phyloP scores from a whole-genome alignment of 2,113 vertebrate species.

The Eulemur macaco region DNA sequence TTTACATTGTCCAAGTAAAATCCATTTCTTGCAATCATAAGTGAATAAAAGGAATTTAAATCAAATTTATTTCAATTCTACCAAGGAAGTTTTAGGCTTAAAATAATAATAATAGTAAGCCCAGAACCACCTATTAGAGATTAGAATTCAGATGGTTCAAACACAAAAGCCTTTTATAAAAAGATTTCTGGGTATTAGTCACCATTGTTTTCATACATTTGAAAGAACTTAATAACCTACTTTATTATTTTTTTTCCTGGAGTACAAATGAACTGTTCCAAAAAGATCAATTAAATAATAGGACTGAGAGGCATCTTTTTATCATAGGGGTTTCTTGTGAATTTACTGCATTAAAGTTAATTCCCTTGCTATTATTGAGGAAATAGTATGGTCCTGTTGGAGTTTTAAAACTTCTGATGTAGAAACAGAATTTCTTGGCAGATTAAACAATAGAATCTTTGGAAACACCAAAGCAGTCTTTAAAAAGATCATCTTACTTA shows the following conservation, averaged over 20 bases:
- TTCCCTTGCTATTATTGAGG: conserved; percentile 70
- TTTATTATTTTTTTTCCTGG: conserved; percentile 76
- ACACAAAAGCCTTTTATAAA: conserved; percentile 73
- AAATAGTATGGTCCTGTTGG: conserved; percentile 59
- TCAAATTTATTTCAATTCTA: conserved; percentile 72
- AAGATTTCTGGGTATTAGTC: conserved; percentile 76
- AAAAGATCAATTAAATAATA: conserved; percentile 82
- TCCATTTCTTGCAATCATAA: conserved; percentile 60
- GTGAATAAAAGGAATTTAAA: conserved; percentile 74
- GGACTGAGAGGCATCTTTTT: conserved; percentile 78
- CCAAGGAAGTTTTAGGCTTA: conserved; percentile 75
- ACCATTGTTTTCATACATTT: conserved; percentile 82
- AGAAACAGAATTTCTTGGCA: conserved; percentile 62
- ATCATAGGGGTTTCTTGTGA: conserved; percentile 74
- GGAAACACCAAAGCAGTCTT: conserved; percentile 54
- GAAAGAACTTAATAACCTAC: conserved; percentile 79
- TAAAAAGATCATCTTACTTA: conserved; percentile 42
- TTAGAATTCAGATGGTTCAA: conserved; percentile 73
- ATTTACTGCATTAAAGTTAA: conserved; percentile 74
- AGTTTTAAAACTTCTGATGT: conserved; percentile 68
- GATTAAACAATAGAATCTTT: conserved; percentile 63
- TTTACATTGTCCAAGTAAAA: conserved; percentile 67
- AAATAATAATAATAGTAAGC: conserved; percentile 75
- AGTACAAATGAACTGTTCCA: conserved; percentile 78
- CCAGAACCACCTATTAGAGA: conserved; percentile 73